These are phyloP conservation scores for Poecilia gillii DNA, from an alignment of 2,797 vertebrate species.

Conservation along the genomic window DNA sequence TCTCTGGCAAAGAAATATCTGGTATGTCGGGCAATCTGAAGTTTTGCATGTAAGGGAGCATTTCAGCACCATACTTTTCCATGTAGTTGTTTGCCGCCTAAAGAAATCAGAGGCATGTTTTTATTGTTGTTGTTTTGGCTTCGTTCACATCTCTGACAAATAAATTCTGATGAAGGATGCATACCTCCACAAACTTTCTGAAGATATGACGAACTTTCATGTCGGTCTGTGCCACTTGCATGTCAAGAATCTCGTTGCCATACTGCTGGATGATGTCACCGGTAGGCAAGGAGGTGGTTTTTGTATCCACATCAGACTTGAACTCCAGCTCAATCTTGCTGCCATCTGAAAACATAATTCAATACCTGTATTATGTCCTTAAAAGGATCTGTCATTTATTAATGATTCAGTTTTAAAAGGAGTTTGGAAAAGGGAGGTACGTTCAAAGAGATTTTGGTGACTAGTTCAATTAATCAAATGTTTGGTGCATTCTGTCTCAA, in stretches of 20 bases:
- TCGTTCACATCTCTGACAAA: neutral
- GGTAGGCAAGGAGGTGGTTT: constrained; percentile 69
- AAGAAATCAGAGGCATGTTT: constrained; percentile 30
- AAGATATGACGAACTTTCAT: constrained; percentile 87
- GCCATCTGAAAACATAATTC: constrained; percentile 76
- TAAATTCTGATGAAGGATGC: neutral
- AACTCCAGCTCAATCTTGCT: constrained; percentile 85
- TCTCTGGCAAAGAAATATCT: constrained; percentile 86
- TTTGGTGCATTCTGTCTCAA: neutral
- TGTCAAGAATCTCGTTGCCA: constrained; percentile 81
- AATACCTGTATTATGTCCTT: neutral
- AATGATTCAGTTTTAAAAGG: neutral
- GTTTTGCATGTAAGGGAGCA: constrained; percentile 81
- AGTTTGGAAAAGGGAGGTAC: neutral
- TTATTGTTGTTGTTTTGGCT: neutral
- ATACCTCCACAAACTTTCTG: constrained; percentile 85
- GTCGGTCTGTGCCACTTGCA: constrained; percentile 83
- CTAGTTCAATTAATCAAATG: neutral
- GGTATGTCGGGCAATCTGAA: constrained; percentile 84
- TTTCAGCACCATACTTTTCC: constrained; percentile 74
- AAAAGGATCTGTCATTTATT: neutral
- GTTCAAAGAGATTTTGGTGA: neutral
- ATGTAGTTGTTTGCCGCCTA: constrained; percentile 88
- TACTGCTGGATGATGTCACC: constrained; percentile 66
- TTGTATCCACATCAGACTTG: constrained; percentile 81